A percentile compares a stretch with the other conserved stretches of the same genome.
Conservation (phyloP, 2,113 vertebrate species). For the Butorides virescens region DNA sequence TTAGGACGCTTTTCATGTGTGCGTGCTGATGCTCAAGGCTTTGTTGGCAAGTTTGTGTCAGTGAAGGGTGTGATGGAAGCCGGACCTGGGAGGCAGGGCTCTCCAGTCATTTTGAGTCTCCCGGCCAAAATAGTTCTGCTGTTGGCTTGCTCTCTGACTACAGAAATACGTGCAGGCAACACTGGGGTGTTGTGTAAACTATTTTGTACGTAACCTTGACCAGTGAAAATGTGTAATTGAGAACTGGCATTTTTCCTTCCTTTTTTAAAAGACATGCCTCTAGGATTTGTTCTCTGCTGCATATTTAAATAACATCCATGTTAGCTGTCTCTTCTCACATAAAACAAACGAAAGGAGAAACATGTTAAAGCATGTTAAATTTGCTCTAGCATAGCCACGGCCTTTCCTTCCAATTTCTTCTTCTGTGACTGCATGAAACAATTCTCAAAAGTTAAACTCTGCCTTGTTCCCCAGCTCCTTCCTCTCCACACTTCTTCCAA, state of each 20-base stretch:
- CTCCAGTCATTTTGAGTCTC: background rate
- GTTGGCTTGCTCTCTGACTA: background rate
- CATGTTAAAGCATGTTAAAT: conserved; percentile 5
- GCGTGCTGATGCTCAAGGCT: background rate
- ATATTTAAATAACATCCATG: conserved; percentile 5
- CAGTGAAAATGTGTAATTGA: conserved; percentile 28
- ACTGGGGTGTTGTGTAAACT: background rate
- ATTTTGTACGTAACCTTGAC: conserved; percentile 6
- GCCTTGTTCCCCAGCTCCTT: background rate
- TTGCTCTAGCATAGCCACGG: background rate
- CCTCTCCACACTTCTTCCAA: background rate
- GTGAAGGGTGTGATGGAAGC: background rate
- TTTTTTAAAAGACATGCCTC: background rate
- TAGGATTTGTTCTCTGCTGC: conserved; percentile 53
- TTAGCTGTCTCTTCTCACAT: conserved; percentile 39
- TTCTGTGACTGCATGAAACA: background rate
- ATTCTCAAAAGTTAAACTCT: background rate
- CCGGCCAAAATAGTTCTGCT: background rate
- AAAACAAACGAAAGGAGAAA: conserved; percentile 36
- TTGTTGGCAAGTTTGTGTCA: background rate
- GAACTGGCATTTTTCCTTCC: conserved; percentile 14
- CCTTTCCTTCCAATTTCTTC: conserved; percentile 5
- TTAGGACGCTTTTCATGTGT: background rate
- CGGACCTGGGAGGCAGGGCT: background rate
- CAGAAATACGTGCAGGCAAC: background rate